These are phyloP conservation scores for Sinohyriopsis cumingii DNA, from an alignment of 2,888 invertebrate genomes.

Conservation along the genomic window DNA sequence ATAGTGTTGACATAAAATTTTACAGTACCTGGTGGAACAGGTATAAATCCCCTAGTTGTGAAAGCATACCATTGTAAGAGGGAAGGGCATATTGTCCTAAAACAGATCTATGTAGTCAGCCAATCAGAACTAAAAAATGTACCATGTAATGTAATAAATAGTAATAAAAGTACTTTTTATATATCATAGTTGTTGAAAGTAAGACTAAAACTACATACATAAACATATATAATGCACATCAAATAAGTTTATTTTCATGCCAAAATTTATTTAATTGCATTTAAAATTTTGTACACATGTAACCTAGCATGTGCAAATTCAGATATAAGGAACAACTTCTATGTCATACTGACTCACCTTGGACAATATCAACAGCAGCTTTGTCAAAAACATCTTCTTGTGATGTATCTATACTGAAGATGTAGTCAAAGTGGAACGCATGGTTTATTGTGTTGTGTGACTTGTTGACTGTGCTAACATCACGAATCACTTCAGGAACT, in stretches of 20 bases:
- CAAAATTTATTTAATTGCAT: background rate
- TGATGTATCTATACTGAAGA: slow-evolving; percentile 50
- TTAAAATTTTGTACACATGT: background rate
- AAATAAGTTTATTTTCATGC: background rate
- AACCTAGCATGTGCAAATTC: too few relatives aligned
- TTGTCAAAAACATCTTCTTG: slow-evolving; percentile 64
- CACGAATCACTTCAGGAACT: slow-evolving; percentile 54
- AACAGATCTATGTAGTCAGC: too few relatives aligned
- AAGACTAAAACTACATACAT: background rate
- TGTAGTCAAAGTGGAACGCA: slow-evolving; percentile 63
- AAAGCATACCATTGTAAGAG: too few relatives aligned
- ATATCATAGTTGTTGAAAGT: too few relatives aligned
- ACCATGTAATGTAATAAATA: too few relatives aligned
- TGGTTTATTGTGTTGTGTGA: slow-evolving; percentile 51
- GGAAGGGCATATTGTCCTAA: too few relatives aligned
- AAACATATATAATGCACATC: background rate
- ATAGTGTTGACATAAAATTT: too few relatives aligned
- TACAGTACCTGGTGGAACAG: too few relatives aligned
- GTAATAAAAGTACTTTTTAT: too few relatives aligned
- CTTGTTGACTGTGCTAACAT: slow-evolving; percentile 34
- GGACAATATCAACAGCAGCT: slow-evolving; percentile 60
- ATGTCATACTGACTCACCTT: slow-evolving; percentile 42
- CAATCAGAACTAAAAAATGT: too few relatives aligned
- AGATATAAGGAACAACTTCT: too few relatives aligned
- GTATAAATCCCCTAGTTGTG: too few relatives aligned